phyloP scores from a whole-genome alignment of 2,113 vertebrate genomes.

The Crotalus viridis region DNA sequence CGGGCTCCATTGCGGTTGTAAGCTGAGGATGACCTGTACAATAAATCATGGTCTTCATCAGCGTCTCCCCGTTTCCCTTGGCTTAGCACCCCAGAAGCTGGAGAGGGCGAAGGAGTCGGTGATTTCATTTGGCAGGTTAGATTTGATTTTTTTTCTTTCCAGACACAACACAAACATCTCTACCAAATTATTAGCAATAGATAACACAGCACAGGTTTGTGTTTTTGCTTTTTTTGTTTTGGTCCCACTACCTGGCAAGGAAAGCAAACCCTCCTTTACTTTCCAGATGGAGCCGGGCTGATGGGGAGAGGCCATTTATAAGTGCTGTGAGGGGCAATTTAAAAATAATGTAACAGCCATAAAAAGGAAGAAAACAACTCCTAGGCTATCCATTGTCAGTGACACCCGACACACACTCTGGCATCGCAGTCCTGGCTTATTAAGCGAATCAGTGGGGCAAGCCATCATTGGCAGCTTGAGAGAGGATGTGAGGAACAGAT shows the following conservation, averaged over 20 bases:
- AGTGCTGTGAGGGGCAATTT: conserved; percentile 26
- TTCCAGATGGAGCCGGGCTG: neutral
- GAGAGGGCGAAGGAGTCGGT: neutral
- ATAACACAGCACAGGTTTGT: neutral
- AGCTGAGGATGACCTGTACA: no score
- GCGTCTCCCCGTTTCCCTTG: no score
- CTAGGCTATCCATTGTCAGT: conserved; percentile 18
- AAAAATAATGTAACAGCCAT: conserved; percentile 32
- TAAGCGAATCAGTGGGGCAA: conserved; percentile 23
- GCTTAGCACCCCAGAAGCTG: neutral
- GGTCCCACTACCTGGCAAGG: neutral
- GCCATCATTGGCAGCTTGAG: neutral
- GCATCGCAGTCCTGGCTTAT: conserved; percentile 10
- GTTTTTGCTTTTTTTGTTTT: no score
- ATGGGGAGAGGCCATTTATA: conserved; percentile 23
- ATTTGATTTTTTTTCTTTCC: neutral
- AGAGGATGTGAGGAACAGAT: neutral
- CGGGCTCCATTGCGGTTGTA: no score
- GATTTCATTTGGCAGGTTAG: neutral
- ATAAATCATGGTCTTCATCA: no score
- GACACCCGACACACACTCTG: conserved; percentile 5
- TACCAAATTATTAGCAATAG: neutral
- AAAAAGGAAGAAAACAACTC: conserved; percentile 24
- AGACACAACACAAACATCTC: neutral
- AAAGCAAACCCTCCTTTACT: neutral